Evolutionary conservation across 2,888 invertebrate species (phyloP).

Genomic region (Drosophila colorata): DNA sequence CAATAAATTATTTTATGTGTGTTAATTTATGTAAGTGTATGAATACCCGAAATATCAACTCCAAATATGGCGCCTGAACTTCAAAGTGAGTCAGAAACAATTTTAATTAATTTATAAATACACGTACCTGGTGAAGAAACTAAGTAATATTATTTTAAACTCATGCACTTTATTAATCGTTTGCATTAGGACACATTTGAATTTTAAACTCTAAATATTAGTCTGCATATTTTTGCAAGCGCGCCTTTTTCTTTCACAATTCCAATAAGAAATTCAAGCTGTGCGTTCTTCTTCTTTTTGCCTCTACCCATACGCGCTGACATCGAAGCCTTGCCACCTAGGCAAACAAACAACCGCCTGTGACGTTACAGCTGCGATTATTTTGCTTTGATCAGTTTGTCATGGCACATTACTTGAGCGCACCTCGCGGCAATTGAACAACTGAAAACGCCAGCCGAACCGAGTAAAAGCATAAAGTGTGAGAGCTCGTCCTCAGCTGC

Average conservation of each 20-base stretch:
- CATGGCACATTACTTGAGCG: neutral
- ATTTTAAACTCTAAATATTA: no score
- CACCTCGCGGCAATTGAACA: conserved; percentile 47
- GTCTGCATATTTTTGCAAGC: neutral
- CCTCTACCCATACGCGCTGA: neutral
- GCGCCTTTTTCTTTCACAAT: neutral
- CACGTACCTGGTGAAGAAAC: neutral
- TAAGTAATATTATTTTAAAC: no score
- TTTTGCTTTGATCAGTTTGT: neutral
- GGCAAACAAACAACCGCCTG: neutral
- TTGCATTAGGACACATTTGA: no score
- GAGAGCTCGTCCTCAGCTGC: conserved; percentile 63
- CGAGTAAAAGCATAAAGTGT: conserved; percentile 57
- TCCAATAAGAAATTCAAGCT: no score
- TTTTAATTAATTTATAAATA: neutral
- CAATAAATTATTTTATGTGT: no score
- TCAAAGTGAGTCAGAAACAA: neutral
- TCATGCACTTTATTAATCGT: no score
- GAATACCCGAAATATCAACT: neutral
- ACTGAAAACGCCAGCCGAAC: conserved; percentile 31
- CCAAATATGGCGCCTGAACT: neutral
- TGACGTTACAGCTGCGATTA: neutral
- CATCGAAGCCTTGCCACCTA: neutral
- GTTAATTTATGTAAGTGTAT: no score
- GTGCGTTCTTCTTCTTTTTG: neutral